A percentile compares a stretch with the other conserved stretches of the same genome.
phyloP scores from a whole-genome alignment of 2,797 vertebrate genomes.

The Amblyopsis hoosieri region DNA sequence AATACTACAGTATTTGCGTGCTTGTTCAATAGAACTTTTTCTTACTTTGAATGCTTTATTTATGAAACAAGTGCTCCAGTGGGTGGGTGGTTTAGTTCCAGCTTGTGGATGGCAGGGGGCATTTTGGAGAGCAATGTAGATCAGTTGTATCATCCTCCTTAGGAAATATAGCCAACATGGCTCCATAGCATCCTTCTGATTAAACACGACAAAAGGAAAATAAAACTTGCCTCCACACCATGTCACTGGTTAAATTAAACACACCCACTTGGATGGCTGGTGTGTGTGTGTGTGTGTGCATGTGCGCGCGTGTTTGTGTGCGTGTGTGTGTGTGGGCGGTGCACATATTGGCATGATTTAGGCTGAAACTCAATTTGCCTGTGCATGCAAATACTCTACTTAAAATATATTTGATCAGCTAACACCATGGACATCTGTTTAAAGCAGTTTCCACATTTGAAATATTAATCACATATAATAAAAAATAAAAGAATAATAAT shows the following conservation, averaged over 20 bases:
- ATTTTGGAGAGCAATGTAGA: slow-evolving; percentile 44
- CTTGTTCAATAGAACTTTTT: slow-evolving; percentile 21
- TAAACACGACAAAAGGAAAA: slow-evolving; percentile 23
- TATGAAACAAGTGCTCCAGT: slow-evolving; percentile 47
- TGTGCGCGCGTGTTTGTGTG: background rate
- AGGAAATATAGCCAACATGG: slow-evolving; percentile 29
- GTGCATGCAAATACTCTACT: slow-evolving; percentile 32
- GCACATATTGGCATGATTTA: background rate
- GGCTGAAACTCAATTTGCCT: slow-evolving; percentile 38
- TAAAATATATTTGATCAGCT: slow-evolving; percentile 48
- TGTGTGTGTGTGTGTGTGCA: slow-evolving; percentile 16
- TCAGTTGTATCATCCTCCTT: slow-evolving; percentile 26
- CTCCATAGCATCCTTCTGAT: slow-evolving; percentile 7
- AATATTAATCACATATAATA: slow-evolving; percentile 8
- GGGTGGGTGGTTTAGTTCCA: slow-evolving; percentile 32
- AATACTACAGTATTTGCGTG: no score
- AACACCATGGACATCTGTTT: slow-evolving; percentile 33
- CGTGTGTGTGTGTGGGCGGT: slow-evolving; percentile 2
- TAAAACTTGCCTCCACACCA: slow-evolving; percentile 19
- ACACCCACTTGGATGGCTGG: slow-evolving; percentile 5
- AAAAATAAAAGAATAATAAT: no score
- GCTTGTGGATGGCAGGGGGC: slow-evolving; percentile 31
- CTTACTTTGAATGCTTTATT: slow-evolving; percentile 62
- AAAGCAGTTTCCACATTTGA: slow-evolving; percentile 33
- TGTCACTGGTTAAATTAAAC: slow-evolving; percentile 24